phyloP scores from a whole-genome alignment of 2,888 invertebrate species.

The Nemotelus nigrinus region DNA sequence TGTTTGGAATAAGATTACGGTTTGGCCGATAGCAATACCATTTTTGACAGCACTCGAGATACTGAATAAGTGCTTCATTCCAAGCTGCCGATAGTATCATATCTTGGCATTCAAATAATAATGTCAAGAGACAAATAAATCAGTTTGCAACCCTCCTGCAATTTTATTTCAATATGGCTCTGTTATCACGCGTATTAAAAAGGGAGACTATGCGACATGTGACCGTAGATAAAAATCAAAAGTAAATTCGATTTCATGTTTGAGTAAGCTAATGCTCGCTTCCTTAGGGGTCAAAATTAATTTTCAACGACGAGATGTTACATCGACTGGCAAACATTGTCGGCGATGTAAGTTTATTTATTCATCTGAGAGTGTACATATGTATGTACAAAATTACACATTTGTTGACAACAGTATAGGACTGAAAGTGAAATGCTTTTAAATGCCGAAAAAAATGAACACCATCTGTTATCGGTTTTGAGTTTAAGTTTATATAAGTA shows the following conservation, averaged over 20 bases:
- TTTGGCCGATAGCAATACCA: too few species aligned
- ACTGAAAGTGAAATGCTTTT: neutral
- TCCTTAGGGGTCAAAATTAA: constrained; percentile 14
- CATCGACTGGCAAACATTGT: constrained; percentile 15
- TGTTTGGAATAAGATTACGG: too few species aligned
- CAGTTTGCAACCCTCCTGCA: too few species aligned
- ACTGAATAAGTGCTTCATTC: too few species aligned
- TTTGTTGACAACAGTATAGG: neutral
- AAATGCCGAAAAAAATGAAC: constrained; percentile 17
- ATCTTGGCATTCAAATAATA: too few species aligned
- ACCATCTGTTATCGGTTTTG: constrained; percentile 18
- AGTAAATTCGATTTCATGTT: constrained; percentile 38
- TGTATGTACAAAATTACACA: neutral
- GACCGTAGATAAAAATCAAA: constrained; percentile 32
- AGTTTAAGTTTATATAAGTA: too few species aligned
- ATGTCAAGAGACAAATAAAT: too few species aligned
- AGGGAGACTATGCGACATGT: constrained; percentile 22
- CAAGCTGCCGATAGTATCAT: too few species aligned
- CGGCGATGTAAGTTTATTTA: constrained; percentile 22
- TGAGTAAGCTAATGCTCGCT: constrained; percentile 28
- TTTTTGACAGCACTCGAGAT: too few species aligned
- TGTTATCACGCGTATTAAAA: neutral
- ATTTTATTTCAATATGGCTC: too few species aligned
- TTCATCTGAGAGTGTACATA: neutral
- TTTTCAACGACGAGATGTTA: constrained; percentile 4